A percentile compares a stretch with the other conserved stretches of the same genome.
These are phyloP conservation scores for Hedya salicella DNA, from an alignment of 2,888 invertebrate species.

Conservation along the genomic window DNA sequence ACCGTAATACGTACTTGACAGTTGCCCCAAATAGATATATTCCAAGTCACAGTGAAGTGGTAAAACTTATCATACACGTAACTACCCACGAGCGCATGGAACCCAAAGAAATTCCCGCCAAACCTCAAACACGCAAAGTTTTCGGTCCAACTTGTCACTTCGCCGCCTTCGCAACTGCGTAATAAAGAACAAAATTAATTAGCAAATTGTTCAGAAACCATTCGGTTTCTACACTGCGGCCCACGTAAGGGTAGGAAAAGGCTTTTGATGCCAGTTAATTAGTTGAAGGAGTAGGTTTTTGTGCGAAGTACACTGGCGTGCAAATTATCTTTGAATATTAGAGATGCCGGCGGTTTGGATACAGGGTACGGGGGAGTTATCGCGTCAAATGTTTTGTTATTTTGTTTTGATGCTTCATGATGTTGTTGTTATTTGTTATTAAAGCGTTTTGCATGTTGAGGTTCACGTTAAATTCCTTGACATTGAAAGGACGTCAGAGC, in stretches of 20 bases:
- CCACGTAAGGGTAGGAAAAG: conserved; percentile 36
- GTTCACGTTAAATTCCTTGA: not conserved
- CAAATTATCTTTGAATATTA: conserved; percentile 40
- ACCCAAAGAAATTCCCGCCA: conserved; percentile 23
- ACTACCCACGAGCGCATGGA: not conserved
- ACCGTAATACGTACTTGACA: not conserved
- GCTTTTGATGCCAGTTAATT: conserved; percentile 42
- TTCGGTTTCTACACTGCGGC: conserved; percentile 25
- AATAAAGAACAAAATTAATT: conserved; percentile 41
- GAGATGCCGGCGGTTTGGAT: conserved; percentile 30
- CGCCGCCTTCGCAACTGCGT: conserved; percentile 31
- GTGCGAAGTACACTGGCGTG: conserved; percentile 37
- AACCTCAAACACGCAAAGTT: conserved; percentile 34
- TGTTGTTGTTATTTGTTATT: conserved; percentile 18
- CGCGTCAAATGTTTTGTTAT: conserved; percentile 20
- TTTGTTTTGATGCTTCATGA: conserved; percentile 26
- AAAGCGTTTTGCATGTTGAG: not conserved
- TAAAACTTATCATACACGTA: not conserved
- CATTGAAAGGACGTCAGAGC: not conserved
- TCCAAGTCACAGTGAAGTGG: conserved; percentile 1
- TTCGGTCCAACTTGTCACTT: conserved; percentile 37
- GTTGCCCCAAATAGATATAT: not conserved
- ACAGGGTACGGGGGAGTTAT: conserved; percentile 1
- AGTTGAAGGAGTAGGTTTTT: conserved; percentile 39
- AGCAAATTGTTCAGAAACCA: conserved; percentile 37